Base-by-base conservation (phyloP, 2,113 vertebrate species). In the Pseudorectes ferrugineus region DNA sequence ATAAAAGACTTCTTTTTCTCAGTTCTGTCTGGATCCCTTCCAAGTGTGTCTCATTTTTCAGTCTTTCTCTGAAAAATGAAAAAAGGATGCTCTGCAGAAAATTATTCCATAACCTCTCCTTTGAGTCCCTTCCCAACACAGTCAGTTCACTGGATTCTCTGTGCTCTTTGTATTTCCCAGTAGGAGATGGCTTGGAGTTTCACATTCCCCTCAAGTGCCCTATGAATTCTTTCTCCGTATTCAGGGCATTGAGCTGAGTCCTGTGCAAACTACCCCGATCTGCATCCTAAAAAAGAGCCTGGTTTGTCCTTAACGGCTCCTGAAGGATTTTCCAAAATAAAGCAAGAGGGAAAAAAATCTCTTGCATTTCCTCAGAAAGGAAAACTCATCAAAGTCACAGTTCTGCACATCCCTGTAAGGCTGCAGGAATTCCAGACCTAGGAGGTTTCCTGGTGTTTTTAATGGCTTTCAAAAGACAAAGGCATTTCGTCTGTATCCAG, bases 21-120 rank as follows among this genome's bases (percentile, higher is more conserved):
- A 66, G 74, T 70, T 85, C 72, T 76, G 21, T 70, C 85, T 95
- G 92, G 90, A 83, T 91, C 25, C 28, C 5, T 78, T 95, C 89
- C 89, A 95, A 95, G 33, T 66, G 45, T 79, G 58, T 80, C 79
- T 90, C 63, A 62, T 90, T 95, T 90, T 82, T 83, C 83, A 73
- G 24, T 76, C 85, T 62, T 86, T 49, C 78, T 93, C 88, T 67
- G 71, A 73, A 73, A 94, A 76, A 72, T 54, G 75, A 72, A 82
- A 81, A 86, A 77, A 86, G 45, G 63, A 82, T 77, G 51, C 71
- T 90, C 63, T 92, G 49, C 75, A 83, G 75, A 95, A 94, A 85
- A 54, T 61, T 42, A 46, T 86, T 91, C 54, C 88, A 40, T 90
- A 76, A 62, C 24, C 35, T 77, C 78, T 90, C 62, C 45, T 90